Evolutionary conservation across 92 coral and sea anemone species (phyloP).

Genomic region (Bergia puertoricense): DNA sequence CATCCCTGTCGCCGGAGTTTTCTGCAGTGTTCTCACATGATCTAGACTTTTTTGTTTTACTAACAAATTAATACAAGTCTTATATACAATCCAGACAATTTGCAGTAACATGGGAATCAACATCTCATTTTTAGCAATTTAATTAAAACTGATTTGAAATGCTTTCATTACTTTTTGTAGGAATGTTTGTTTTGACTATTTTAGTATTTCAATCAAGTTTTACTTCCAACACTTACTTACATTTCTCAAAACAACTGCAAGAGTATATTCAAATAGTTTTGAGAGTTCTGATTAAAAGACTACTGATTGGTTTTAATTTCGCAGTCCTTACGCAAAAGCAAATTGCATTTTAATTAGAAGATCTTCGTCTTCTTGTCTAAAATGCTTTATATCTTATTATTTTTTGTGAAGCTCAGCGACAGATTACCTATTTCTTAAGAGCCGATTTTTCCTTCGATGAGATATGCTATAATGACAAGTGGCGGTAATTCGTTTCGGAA

Average conservation of each 20-base stretch:
- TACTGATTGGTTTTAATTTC: too few species aligned
- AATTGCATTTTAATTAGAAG: background rate
- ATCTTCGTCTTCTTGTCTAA: background rate
- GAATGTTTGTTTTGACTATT: background rate
- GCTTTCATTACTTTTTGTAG: background rate
- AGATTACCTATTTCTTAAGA: background rate
- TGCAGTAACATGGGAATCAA: too few species aligned
- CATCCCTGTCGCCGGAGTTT: background rate
- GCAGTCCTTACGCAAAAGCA: background rate
- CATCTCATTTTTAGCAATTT: background rate
- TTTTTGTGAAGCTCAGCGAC: background rate
- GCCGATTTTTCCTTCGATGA: background rate
- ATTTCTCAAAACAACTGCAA: background rate
- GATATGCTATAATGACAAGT: background rate
- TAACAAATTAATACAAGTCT: background rate
- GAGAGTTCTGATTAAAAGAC: background rate
- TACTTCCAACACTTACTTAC: background rate
- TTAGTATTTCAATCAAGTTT: background rate
- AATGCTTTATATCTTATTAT: background rate
- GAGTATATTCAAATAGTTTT: background rate
- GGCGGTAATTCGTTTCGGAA: background rate
- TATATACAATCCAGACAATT: background rate
- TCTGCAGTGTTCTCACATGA: background rate
- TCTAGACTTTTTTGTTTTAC: background rate
- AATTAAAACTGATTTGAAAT: background rate